A percentile compares a stretch with the other conserved stretches of the same genome.
Conservation (phyloP, 2,113 vertebrate genomes). For the Alaudala cheleensis region DNA sequence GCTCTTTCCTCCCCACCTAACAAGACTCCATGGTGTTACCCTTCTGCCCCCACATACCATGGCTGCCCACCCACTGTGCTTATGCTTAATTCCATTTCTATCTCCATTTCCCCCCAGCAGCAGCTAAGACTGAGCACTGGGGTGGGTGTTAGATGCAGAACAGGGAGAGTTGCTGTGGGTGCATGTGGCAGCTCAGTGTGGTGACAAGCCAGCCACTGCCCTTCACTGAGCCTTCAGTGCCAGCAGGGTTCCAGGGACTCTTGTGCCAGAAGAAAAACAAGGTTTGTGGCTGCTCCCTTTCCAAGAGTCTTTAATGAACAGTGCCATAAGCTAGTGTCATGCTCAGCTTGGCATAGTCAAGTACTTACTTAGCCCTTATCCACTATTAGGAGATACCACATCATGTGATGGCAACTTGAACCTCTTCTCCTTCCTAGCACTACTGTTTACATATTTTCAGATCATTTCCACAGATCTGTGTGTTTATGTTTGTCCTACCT, state of each 20-base stretch:
- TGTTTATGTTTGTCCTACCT: not conserved
- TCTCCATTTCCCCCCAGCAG: not conserved
- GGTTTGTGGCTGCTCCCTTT: not conserved
- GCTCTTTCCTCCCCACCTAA: not conserved
- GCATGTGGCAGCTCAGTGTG: rapidly evolving
- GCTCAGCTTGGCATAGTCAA: not conserved
- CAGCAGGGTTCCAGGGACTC: not conserved
- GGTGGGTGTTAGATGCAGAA: not conserved
- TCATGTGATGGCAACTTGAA: not conserved
- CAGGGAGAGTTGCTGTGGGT: rapidly evolving
- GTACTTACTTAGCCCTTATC: not conserved
- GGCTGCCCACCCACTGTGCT: not conserved
- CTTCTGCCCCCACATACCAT: not conserved
- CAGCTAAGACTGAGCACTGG: not conserved
- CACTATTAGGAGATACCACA: not conserved
- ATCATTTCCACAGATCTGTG: not conserved
- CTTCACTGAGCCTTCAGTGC: not conserved
- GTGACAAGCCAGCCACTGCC: not conserved
- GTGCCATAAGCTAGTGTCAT: not conserved
- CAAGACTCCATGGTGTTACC: not conserved
- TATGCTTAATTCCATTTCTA: not conserved
- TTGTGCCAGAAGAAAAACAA: not conserved
- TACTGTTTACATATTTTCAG: not conserved
- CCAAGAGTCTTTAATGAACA: not conserved
- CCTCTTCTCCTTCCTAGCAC: not conserved